Evolutionary conservation across 2,797 vertebrate genomes (phyloP).

Genomic region (Philypnodon macrostomus): DNA sequence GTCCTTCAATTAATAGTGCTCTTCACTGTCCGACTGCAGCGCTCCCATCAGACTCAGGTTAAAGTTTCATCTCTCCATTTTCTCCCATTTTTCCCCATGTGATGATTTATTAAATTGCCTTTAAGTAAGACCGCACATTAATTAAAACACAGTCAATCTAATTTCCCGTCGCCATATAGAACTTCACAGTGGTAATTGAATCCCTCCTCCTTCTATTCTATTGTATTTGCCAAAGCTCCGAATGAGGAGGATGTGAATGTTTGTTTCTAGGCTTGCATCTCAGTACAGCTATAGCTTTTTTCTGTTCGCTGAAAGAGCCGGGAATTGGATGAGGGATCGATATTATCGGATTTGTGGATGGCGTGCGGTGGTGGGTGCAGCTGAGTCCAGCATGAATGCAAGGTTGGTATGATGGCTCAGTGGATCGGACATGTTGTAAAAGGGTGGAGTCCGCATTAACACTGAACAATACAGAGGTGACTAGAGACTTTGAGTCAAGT

Average conservation of each 20-base stretch:
- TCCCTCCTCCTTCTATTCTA: conserved; percentile 56
- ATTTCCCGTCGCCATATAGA: conserved; percentile 72
- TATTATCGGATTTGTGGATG: conserved; percentile 73
- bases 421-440: conserved; percentile 47
- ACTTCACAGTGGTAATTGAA: conserved; percentile 76
- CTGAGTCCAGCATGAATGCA: conserved; percentile 71
- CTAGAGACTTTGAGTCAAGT: not conserved
- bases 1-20: conserved; percentile 64
- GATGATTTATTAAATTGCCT: conserved; percentile 80
- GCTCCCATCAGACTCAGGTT: conserved; percentile 45
- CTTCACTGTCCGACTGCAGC: conserved; percentile 41
- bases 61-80: conserved; percentile 59
- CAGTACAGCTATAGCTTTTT: conserved; percentile 41
- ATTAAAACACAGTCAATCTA: conserved; percentile 79
- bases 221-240: conserved; percentile 54
- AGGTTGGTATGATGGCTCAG: conserved; percentile 62
- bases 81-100: conserved; percentile 35
- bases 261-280: conserved; percentile 32
- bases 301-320: conserved; percentile 67
- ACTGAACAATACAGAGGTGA: not conserved
- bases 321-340: conserved; percentile 75
- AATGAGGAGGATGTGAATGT: conserved; percentile 50
- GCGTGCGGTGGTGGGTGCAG: conserved; percentile 66
- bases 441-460: conserved; percentile 49
- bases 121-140: conserved; percentile 80